phyloP scores from a whole-genome alignment of 2,113 vertebrate genomes.

The Hoplias malabaricus region DNA sequence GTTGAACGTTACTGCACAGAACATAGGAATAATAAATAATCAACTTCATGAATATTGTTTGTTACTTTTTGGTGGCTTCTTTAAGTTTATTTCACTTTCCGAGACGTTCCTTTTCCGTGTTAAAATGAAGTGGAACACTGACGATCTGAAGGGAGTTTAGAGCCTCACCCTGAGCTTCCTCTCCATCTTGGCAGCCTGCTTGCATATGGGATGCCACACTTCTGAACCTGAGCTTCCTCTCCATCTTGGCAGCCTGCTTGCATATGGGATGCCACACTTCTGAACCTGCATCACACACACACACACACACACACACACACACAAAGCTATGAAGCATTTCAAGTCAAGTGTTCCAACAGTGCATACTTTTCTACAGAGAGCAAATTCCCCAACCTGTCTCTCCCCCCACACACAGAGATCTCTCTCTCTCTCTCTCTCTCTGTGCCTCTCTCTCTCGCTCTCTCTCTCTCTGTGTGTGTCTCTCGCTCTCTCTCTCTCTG shows the following conservation, averaged over 20 bases:
- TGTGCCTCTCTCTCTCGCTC: background rate
- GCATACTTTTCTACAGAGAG: too few species aligned
- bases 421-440: background rate
- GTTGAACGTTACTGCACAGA: too few species aligned
- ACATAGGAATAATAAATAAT: too few species aligned
- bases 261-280: conserved; percentile 97
- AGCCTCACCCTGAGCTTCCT: conserved; percentile 91
- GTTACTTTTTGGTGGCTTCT: too few species aligned
- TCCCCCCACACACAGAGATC: too few species aligned
- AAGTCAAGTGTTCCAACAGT: background rate
- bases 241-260: conserved; percentile 89
- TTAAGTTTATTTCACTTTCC: too few species aligned
- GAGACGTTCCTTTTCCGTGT: too few species aligned
- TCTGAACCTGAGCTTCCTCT: conserved; percentile 95
- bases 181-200: conserved; percentile 89
- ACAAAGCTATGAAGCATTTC: background rate
- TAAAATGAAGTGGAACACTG: too few species aligned
- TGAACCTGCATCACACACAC: conserved; percentile 76
- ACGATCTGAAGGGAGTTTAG: conserved; percentile 23
- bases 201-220: conserved; percentile 97
- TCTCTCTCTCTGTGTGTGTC: background rate
- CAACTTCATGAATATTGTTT: too few species aligned
- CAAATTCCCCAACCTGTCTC: background rate
- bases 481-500: too few species aligned
- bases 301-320: conserved; percentile 21